Conservation (phyloP, 2,888 invertebrate species). For the Erebia epiphron region DNA sequence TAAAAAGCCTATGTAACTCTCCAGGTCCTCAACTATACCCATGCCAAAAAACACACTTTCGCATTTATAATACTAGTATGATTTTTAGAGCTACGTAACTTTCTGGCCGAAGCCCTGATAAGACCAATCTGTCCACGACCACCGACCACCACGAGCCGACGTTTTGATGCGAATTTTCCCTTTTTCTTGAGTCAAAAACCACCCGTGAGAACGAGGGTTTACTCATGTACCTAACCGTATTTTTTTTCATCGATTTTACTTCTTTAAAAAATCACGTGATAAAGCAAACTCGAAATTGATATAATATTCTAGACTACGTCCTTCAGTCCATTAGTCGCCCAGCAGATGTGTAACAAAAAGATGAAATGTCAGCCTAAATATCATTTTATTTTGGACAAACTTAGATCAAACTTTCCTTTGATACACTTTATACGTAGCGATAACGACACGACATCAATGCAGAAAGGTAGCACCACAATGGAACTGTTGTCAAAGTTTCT, state of each 20-base stretch:
- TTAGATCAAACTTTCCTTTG: conserved; percentile 12
- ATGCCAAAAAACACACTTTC: no score
- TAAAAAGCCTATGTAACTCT: no score
- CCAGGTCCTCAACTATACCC: no score
- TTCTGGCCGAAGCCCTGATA: no score
- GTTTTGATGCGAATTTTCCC: no score
- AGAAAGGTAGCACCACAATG: not conserved
- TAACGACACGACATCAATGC: conserved; percentile 9
- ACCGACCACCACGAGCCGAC: no score
- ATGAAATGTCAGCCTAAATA: conserved; percentile 18
- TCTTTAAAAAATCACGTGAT: not conserved
- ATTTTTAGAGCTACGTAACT: no score
- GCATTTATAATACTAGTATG: no score
- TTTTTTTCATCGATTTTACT: not conserved
- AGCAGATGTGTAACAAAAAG: conserved; percentile 20
- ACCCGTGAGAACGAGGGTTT: not conserved
- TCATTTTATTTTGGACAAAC: conserved; percentile 19
- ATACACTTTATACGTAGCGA: conserved; percentile 2
- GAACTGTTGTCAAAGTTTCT: no score
- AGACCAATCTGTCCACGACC: no score
- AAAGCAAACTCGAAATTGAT: not conserved
- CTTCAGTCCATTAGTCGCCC: not conserved
- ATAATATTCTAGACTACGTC: not conserved
- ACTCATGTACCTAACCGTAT: not conserved
- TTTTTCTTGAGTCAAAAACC: not conserved